Evolutionary conservation across 2,888 invertebrate genomes (phyloP).

Genomic region (Ferdinandea cuprea): DNA sequence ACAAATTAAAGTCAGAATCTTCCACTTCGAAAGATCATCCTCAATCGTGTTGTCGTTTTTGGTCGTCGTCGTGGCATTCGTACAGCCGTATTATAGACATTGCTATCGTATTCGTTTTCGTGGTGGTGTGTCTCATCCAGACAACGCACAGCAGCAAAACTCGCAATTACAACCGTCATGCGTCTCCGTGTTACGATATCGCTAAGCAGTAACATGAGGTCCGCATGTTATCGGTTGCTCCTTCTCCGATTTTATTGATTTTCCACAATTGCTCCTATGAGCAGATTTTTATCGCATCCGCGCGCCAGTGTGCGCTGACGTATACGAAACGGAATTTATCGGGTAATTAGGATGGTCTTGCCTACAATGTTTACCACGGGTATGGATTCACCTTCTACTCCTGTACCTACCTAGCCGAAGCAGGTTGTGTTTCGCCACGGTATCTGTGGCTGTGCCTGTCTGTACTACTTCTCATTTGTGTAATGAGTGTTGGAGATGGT

Average conservation of each 20-base stretch:
- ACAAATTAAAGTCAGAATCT: conserved; percentile 74
- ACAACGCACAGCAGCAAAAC: conserved; percentile 69
- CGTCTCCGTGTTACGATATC: conserved; percentile 74
- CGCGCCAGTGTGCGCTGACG: conserved; percentile 64
- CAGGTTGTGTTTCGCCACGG: conserved; percentile 50
- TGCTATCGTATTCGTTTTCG: conserved; percentile 6
- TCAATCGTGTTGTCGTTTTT: conserved; percentile 53
- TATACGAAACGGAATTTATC: conserved; percentile 75
- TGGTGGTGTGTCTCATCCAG: conserved; percentile 18
- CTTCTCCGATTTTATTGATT: conserved; percentile 75
- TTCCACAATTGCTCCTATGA: conserved; percentile 71
- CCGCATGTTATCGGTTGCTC: conserved; percentile 74
- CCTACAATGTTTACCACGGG: conserved; percentile 71
- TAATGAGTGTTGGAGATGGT: conserved; percentile 53
- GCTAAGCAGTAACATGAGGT: conserved; percentile 74
- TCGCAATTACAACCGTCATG: conserved; percentile 72
- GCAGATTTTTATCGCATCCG: conserved; percentile 70
- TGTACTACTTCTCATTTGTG: conserved; percentile 61
- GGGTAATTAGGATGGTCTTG: conserved; percentile 75
- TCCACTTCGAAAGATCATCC: conserved; percentile 67
- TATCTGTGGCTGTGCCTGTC: conserved; percentile 52
- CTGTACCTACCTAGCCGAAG: conserved; percentile 14
- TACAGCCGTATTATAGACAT: background rate
- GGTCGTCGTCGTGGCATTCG: conserved; percentile 27
- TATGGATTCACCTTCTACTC: conserved; percentile 67